Evolutionary conservation across 2,888 invertebrate species (phyloP).

Genomic region (Sclerodermus sp.): DNA sequence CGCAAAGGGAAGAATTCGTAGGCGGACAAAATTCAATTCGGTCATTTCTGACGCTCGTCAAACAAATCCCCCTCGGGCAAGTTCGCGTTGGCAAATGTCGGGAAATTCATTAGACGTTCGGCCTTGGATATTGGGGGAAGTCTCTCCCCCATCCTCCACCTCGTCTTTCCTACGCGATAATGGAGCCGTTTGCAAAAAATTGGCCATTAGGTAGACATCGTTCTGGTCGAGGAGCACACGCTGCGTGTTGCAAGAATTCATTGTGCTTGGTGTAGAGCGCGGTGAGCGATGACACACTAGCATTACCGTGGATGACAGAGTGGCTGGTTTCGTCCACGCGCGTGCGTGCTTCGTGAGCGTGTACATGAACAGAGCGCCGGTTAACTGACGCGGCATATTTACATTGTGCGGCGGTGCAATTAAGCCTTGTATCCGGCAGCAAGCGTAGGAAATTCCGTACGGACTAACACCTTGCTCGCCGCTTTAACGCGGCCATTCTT

Average conservation of each 20-base stretch:
- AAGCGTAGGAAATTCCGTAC: conserved; percentile 49
- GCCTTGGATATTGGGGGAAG: too few species aligned
- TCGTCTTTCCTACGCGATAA: too few species aligned
- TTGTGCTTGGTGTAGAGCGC: conserved; percentile 31
- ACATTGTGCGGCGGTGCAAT: conserved; percentile 54
- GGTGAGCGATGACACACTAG: conserved; percentile 44
- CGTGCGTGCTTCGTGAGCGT: neutral
- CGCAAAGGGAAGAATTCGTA: too few species aligned
- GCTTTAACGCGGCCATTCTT: conserved; percentile 23
- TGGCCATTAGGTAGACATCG: neutral
- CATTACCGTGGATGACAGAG: conserved; percentile 47
- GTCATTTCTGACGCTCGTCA: too few species aligned
- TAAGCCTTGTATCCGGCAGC: conserved; percentile 52
- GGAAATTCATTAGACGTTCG: too few species aligned
- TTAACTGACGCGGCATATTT: conserved; percentile 55
- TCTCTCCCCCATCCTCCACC: too few species aligned
- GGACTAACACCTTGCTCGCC: conserved; percentile 39
- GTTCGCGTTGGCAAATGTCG: neutral
- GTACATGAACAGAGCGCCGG: conserved; percentile 23
- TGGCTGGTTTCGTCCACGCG: conserved; percentile 35
- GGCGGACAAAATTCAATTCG: too few species aligned
- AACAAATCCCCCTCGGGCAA: neutral
- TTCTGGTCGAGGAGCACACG: conserved; percentile 16
- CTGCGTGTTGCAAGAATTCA: conserved; percentile 30
- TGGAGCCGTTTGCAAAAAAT: too few species aligned